phyloP scores from a whole-genome alignment of 2,113 vertebrate genomes.

The human (Homo sapiens) region DNA sequence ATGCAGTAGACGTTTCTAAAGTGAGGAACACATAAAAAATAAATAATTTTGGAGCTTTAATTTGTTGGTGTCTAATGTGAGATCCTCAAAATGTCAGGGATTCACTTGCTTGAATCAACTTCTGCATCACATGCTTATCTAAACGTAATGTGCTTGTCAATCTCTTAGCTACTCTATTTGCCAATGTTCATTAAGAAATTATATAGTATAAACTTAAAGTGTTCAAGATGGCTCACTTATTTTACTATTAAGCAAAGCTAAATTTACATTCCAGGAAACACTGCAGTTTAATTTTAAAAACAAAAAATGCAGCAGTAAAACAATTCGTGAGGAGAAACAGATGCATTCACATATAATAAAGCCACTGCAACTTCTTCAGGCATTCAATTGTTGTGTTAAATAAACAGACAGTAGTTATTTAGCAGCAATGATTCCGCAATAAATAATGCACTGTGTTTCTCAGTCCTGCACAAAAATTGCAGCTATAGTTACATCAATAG shows the following conservation, averaged over 20 bases:
- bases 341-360: constrained; percentile 93
- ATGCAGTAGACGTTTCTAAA: constrained; percentile 63
- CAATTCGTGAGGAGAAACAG: constrained; percentile 88
- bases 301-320: constrained; percentile 86
- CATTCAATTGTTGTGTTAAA: constrained; percentile 92
- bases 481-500: constrained; percentile 90
- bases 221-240: constrained; percentile 86
- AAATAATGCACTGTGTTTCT: constrained; percentile 96
- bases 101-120: constrained; percentile 82
- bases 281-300: constrained; percentile 85
- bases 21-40: constrained; percentile 62
- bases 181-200: constrained; percentile 82
- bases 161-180: constrained; percentile 79
- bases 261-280: constrained; percentile 89
- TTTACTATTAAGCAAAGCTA: constrained; percentile 87
- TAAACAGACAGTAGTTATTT: constrained; percentile 99
- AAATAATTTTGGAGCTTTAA: constrained; percentile 75
- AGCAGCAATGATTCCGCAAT: constrained; percentile 97
- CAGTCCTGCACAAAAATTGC: constrained; percentile 91
- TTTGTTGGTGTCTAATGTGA: constrained; percentile 69
- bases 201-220: constrained; percentile 82
- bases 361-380: constrained; percentile 90
- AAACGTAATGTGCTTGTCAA: constrained; percentile 78
- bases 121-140: constrained; percentile 80
- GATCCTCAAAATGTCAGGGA: constrained; percentile 67